These are phyloP conservation scores for Agrochola litura DNA, from an alignment of 2,888 invertebrate species.

Conservation along the genomic window DNA sequence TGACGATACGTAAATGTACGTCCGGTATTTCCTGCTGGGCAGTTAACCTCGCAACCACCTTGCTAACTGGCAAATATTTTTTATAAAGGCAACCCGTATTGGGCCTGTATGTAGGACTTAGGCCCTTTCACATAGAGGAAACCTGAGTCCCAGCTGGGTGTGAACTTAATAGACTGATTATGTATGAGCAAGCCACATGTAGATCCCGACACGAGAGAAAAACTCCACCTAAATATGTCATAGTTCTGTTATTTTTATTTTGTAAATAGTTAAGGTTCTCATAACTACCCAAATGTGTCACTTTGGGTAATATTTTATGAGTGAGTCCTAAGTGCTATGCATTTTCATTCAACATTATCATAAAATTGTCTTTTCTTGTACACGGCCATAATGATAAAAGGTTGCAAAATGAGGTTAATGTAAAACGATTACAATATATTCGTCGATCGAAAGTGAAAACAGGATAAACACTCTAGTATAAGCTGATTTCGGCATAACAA, in stretches of 20 bases:
- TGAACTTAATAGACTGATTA: background rate
- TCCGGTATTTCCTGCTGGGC: background rate
- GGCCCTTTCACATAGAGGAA: no score
- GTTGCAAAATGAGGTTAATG: constrained; percentile 62
- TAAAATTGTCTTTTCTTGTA: constrained; percentile 60
- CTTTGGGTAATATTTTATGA: constrained; percentile 42
- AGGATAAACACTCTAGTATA: constrained; percentile 6
- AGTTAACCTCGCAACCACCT: no score
- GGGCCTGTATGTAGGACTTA: background rate
- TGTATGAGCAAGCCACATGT: background rate
- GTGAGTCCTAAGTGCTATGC: constrained; percentile 53
- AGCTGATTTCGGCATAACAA: background rate
- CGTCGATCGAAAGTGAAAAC: constrained; percentile 34
- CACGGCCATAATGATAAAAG: constrained; percentile 60
- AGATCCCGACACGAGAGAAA: background rate
- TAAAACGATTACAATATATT: constrained; percentile 56
- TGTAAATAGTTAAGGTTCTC: constrained; percentile 12
- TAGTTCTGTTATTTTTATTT: background rate
- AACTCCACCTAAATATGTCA: background rate
- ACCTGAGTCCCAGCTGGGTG: background rate
- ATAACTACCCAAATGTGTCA: constrained; percentile 34
- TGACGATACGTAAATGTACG: background rate
- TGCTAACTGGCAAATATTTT: no score
- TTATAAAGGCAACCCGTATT: background rate
- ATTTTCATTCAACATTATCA: constrained; percentile 50